Base-by-base conservation (phyloP, 2,797 vertebrate genomes). In the Clarias pachynema region DNA sequence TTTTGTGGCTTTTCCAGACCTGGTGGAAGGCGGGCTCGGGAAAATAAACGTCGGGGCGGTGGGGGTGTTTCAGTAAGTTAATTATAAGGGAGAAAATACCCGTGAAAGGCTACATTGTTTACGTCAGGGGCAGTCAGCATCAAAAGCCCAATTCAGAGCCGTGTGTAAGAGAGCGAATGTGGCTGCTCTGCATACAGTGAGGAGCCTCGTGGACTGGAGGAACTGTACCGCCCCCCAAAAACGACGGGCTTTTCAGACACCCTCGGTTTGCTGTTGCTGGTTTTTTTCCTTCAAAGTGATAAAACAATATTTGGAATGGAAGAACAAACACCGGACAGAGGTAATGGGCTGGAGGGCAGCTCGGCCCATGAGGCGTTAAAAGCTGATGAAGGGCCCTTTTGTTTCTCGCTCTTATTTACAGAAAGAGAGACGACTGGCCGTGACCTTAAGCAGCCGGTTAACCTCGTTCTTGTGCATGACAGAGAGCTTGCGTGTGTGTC, bases 21-120 rank as follows among this genome's bases (percentile, higher is more conserved):
- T 49, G 37, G 74, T 85, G 86, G 81, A 86, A 85, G 81, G 88
- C 87, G 79, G 57, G 84, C 66, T 86, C 81, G 75, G 73, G 81
- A 88, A 91, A 90, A 89, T 79, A 92, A 87, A 90, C 18, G 80
- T 65, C 72, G 74, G 85, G 89, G 90, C 84, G 80, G 77, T 86
- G 89, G 90, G 87, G 88, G 85, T 68, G 87, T 90, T 90, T 85
- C 81, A 85, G 90, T 83, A 83, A 86, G 89, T 88, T 90, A 89
- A 89, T 93, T 91, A 77, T 91, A 92, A 91, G 92, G 82, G 82
- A 87, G 74, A 83, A 87, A 91, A 89, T 89, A 87, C 90, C 90
- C 91, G 93, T 95, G 93, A 96, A 95, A 96, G 94, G 94, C 91
- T 91, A 93, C 93, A 94, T 92, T 95, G 95, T 95, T 92, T 92